Percentiles rank a stretch among this genome's conserved stretches.
Evolutionary conservation across 2,888 invertebrate species (phyloP).

Genomic region (Seira sanloemensis): DNA sequence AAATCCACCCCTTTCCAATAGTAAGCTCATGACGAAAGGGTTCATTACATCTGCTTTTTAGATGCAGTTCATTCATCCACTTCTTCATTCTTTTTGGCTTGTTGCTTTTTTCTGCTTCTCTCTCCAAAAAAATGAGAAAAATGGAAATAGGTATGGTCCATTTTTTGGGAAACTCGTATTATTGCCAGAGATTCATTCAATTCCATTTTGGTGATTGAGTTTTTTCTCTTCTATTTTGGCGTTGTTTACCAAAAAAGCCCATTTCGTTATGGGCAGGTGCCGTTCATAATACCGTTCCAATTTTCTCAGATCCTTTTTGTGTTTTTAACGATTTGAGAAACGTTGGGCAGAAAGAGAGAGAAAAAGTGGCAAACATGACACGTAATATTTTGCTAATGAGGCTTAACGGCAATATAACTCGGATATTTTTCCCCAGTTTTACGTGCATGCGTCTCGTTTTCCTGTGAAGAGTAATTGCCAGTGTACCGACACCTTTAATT

Average conservation of each 20-base stretch:
- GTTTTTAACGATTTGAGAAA: no score
- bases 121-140: no score
- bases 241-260: no score
- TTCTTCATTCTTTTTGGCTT: no score
- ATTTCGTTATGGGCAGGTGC: constrained; percentile 59
- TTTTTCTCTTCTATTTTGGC: no score
- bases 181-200: not conserved
- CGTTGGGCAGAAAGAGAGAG: no score
- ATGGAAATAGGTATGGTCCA: no score
- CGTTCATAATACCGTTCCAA: no score
- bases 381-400: constrained; percentile 55
- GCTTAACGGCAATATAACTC: constrained; percentile 30
- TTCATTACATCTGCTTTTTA: constrained; percentile 36
- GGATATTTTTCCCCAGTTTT: not conserved
- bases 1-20: not conserved
- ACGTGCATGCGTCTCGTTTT: no score
- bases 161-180: no score
- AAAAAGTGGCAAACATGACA: constrained; percentile 10
- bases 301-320: no score
- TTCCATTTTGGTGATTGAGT: not conserved
- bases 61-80: no score
- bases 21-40: constrained; percentile 9
- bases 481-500: not conserved
- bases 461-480: not conserved
- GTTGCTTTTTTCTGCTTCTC: constrained; percentile 21